A percentile compares a stretch with the other conserved stretches of the same genome.
Conservation (phyloP, 1,140 invertebrate genomes). For the Drosophila mauritiana region DNA sequence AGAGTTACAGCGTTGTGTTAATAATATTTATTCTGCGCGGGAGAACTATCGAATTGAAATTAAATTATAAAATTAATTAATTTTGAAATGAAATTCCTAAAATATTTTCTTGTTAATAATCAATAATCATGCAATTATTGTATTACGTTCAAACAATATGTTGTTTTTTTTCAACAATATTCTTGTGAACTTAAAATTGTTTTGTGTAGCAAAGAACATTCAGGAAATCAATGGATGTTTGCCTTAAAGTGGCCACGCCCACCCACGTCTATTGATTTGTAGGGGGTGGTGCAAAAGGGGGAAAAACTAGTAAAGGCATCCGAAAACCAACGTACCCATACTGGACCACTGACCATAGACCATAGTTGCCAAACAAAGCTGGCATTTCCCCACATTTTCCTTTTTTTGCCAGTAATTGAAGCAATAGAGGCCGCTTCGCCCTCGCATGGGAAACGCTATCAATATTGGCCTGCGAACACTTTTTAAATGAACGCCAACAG, state of each 20-base stretch:
- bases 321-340: conserved; percentile 19
- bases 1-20: background rate
- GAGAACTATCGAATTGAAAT: too few relatives aligned
- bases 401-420: conserved; percentile 61
- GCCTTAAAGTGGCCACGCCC: conserved; percentile 26
- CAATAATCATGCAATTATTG: too few relatives aligned
- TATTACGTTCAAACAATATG: background rate
- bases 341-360: conserved; percentile 20
- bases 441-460: conserved; percentile 68
- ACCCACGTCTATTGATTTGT: conserved; percentile 30
- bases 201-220: conserved; percentile 14
- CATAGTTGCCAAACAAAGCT: conserved; percentile 52
- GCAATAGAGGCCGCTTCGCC: conserved; percentile 53
- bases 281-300: background rate
- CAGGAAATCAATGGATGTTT: conserved; percentile 9
- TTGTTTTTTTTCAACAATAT: background rate
- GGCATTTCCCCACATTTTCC: conserved; percentile 25
- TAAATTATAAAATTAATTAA: too few relatives aligned
- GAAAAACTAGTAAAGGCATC: background rate
- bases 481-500: conserved; percentile 62
- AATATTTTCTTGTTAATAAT: background rate
- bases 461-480: conserved; percentile 75
- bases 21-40: background rate
- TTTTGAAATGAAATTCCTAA: background rate
- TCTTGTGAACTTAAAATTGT: background rate